These are phyloP conservation scores for Athripsodes cinereus DNA, from an alignment of 2,888 invertebrate species.

Conservation along the genomic window DNA sequence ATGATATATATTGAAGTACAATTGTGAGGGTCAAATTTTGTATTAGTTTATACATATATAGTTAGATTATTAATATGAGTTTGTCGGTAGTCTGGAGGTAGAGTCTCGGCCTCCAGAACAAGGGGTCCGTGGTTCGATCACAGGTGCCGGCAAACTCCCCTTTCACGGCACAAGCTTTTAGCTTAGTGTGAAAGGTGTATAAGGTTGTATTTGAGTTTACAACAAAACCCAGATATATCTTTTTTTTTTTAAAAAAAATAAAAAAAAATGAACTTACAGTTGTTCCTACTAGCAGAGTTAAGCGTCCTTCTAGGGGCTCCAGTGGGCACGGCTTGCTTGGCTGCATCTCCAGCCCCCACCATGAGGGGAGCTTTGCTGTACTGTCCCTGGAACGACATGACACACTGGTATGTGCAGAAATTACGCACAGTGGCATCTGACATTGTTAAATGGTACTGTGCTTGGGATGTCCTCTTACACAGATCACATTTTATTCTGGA, in stretches of 20 bases:
- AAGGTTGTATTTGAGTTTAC: no score
- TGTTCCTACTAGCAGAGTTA: slow-evolving; percentile 16
- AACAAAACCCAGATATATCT: no score
- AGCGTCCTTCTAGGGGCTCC: slow-evolving; percentile 48
- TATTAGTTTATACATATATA: no score
- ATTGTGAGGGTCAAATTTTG: no score
- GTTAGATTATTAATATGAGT: no score
- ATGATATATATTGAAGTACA: no score
- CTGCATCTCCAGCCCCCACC: slow-evolving; percentile 41
- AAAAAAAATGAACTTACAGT: neutral
- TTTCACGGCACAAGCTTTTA: no score
- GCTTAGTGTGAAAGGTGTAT: no score
- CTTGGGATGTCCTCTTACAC: slow-evolving; percentile 62
- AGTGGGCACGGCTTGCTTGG: slow-evolving; percentile 42
- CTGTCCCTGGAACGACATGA: slow-evolving; percentile 69
- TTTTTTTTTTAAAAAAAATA: neutral
- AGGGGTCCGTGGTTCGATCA: no score
- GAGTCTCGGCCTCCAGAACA: no score
- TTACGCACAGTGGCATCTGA: slow-evolving; percentile 77
- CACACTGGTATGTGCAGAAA: slow-evolving; percentile 79
- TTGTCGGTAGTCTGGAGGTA: no score
- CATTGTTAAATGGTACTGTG: slow-evolving; percentile 80
- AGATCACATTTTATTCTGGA: slow-evolving; percentile 66
- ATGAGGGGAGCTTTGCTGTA: slow-evolving; percentile 42
- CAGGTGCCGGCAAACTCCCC: no score